Percentiles rank a stretch among this genome's conserved stretches.
These are phyloP conservation scores for Rhamphomyia laevipes DNA, from an alignment of 2,888 invertebrate species.

Conservation along the genomic window DNA sequence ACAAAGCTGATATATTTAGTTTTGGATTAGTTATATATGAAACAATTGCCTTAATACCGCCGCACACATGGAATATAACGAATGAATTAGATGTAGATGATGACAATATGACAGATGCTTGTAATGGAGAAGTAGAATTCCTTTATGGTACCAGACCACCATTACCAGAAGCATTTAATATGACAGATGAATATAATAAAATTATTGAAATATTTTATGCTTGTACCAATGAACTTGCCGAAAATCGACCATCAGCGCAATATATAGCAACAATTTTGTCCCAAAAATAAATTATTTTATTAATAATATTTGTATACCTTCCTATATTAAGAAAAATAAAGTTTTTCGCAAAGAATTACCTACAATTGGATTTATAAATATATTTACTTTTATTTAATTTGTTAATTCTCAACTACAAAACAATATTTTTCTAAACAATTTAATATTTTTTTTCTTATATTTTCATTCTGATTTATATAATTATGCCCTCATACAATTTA, in stretches of 20 bases:
- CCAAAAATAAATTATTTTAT: no score
- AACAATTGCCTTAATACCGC: slow-evolving; percentile 62
- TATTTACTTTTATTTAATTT: no score
- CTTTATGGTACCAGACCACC: slow-evolving; percentile 55
- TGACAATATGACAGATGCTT: slow-evolving; percentile 13
- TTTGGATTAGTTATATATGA: slow-evolving; percentile 71
- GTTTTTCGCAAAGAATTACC: no score
- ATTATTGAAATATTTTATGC: slow-evolving; percentile 58
- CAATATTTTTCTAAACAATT: no score
- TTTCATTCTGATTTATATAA: no score
- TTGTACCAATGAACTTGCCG: slow-evolving; percentile 52
- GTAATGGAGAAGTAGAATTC: slow-evolving; percentile 12
- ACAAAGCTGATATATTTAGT: slow-evolving; percentile 69
- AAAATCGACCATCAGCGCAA: slow-evolving; percentile 48
- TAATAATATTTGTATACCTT: no score
- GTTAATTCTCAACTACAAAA: no score
- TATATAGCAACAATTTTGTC: slow-evolving; percentile 24
- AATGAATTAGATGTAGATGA: slow-evolving; percentile 21
- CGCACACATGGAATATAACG: slow-evolving; percentile 41
- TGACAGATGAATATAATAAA: slow-evolving; percentile 46
- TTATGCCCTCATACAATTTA: no score
- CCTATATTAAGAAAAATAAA: no score
- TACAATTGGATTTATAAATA: no score
- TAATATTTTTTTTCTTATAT: no score
- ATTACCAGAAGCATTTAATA: slow-evolving; percentile 48